Percentiles rank a stretch among this genome's conserved stretches.
Conservation (phyloP, 1,140 invertebrate genomes). For the Bombus cullumanus region DNA sequence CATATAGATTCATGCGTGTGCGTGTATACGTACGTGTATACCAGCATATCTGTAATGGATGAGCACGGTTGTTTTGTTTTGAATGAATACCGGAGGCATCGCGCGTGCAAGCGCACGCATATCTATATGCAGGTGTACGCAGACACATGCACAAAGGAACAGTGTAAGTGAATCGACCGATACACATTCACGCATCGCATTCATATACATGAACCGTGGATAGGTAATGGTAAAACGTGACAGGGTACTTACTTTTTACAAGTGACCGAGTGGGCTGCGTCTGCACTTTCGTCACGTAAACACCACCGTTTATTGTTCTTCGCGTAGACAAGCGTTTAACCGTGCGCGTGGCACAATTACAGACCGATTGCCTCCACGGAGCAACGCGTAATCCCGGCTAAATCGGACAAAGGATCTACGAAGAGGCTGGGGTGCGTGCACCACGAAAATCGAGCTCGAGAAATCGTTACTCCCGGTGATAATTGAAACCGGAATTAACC, state of each 20-base stretch:
- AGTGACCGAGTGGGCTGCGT: constrained; percentile 64
- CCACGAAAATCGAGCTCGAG: constrained; percentile 27
- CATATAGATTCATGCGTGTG: background rate
- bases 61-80: constrained; percentile 58
- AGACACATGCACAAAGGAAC: background rate
- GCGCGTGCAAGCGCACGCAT: background rate
- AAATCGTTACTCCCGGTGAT: constrained; percentile 14
- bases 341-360: constrained; percentile 55
- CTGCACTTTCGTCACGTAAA: constrained; percentile 70
- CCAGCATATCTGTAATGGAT: constrained; percentile 41
- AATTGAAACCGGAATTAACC: constrained; percentile 28
- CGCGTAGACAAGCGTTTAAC: constrained; percentile 36
- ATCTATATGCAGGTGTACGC: background rate
- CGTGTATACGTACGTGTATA: background rate
- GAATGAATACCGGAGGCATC: constrained; percentile 53
- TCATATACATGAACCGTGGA: background rate
- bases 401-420: constrained; percentile 43
- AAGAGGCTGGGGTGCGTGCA: background rate
- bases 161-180: background rate
- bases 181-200: background rate
- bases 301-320: constrained; percentile 52
- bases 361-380: constrained; percentile 43
- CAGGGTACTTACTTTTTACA: constrained; percentile 69
- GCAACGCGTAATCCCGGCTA: constrained; percentile 56
- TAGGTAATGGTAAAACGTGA: constrained; percentile 15